Percentiles rank a stretch among this genome's conserved stretches.
Evolutionary conservation across 2,888 invertebrate species (phyloP).

Genomic region (Caenorhabditis sp.): DNA sequence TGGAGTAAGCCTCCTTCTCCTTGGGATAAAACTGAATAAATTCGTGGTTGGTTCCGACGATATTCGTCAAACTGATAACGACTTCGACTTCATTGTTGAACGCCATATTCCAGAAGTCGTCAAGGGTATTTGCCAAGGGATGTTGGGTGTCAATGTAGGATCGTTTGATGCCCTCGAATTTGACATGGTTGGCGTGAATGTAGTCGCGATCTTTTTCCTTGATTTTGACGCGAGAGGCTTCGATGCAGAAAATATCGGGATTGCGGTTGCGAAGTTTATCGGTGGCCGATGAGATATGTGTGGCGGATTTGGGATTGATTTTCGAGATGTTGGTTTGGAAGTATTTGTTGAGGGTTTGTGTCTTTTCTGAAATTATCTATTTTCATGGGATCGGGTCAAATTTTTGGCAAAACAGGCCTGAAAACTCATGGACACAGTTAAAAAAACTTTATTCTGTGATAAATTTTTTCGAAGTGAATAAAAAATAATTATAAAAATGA

Average conservation of each 20-base stretch:
- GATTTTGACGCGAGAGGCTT: not conserved
- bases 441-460: too few relatives aligned
- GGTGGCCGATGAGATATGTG: too few relatives aligned
- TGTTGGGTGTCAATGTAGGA: not conserved
- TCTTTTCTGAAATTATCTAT: too few relatives aligned
- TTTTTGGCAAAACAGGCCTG: too few relatives aligned
- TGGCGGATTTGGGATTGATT: too few relatives aligned
- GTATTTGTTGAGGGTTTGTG: too few relatives aligned
- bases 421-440: too few relatives aligned
- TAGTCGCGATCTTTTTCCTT: not conserved
- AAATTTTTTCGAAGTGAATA: too few relatives aligned
- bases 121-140: not conserved
- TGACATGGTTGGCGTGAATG: not conserved
- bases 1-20: not conserved
- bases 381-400: too few relatives aligned
- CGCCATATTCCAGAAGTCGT: constrained; percentile 5
- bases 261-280: not conserved
- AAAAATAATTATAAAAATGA: too few relatives aligned
- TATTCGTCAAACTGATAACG: not conserved
- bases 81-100: not conserved
- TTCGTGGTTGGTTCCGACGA: not conserved
- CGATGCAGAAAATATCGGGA: not conserved
- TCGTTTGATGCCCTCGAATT: not conserved
- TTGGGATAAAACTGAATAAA: not conserved
- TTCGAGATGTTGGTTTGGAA: too few relatives aligned